Evolutionary conservation across 1,140 invertebrate species (phyloP), one percentile per base, ranked within the genome.

Genomic region (Adelges cooleyi): DNA sequence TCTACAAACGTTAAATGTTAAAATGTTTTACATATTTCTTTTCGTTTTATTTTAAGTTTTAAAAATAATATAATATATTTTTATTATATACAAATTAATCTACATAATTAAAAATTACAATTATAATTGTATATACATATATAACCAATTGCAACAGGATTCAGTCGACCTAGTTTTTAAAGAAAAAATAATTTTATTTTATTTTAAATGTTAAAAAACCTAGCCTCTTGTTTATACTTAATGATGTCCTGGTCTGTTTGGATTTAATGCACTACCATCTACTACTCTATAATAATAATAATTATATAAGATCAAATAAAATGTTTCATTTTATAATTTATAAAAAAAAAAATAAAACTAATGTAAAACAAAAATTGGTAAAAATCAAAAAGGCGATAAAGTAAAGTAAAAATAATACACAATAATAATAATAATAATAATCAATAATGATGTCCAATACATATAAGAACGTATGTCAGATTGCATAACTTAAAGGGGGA

Each of bases 101-200:
- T 59, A 59, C 53, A 59, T 42, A 59, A 44, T 59, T 59, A 59
- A n/a, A n/a, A n/a, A n/a, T n/a, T n/a, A n/a, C 53, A 59, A 25
- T 0, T 2, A 42, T 59, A 8, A 38, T 13, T 56, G 40, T 56
- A 56, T 38, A 56, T n/a, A 56, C 9, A 59, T 59, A 25, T 25
- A 59, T 44, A 44, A 59, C 20, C 23, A 46, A 46, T 59, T 59
- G 54, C 54, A 48, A 62, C 42, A 48, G 56, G 56, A 48, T 46
- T 62, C 56, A 62, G 56, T 62, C 56, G 42, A 62, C 56, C 56
- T 48, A 62, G 29, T 33, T 62, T 46, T 62, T 62, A 62, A 62
- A 42, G 44, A 62, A 40, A 62, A 46, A 59, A 46, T 46, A 6
- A 59, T 18, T 62, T 53, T 29, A 62, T 23, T 46, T 62, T n/a